Conservation (phyloP, 2,113 vertebrate genomes). For the Chionomys nivalis region DNA sequence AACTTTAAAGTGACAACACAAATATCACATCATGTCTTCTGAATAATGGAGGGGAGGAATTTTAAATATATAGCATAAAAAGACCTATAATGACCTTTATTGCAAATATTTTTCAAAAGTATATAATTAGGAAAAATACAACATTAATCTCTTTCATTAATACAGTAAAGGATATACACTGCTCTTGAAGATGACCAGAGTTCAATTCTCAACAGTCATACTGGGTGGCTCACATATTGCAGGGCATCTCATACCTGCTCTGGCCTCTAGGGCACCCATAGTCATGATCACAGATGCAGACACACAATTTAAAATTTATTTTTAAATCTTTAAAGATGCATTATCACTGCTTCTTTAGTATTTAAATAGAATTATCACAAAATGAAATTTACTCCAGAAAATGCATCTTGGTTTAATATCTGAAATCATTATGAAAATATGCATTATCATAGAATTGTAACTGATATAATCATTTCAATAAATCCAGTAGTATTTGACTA, state of each 20-base stretch:
- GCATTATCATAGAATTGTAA: background rate
- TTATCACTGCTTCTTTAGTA: background rate
- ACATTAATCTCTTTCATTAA: background rate
- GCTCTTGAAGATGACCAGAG: background rate
- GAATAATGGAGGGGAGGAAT: background rate
- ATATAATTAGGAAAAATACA: background rate
- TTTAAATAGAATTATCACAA: background rate
- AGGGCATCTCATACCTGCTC: accelerated
- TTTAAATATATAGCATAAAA: background rate
- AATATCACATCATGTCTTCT: background rate
- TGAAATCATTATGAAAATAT: background rate
- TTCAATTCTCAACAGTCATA: background rate
- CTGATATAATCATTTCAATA: background rate
- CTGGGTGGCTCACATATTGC: background rate
- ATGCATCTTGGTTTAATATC: background rate
- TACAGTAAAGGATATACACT: background rate
- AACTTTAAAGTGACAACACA: background rate
- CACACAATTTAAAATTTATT: background rate
- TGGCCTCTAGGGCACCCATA: background rate
- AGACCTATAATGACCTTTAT: background rate
- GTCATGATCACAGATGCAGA: too few species aligned
- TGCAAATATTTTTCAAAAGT: background rate
- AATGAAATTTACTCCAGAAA: background rate
- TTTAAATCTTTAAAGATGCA: background rate
- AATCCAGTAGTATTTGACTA: background rate